phyloP scores from a whole-genome alignment of 2,888 invertebrate genomes.

The Cheilosia vulpina region DNA sequence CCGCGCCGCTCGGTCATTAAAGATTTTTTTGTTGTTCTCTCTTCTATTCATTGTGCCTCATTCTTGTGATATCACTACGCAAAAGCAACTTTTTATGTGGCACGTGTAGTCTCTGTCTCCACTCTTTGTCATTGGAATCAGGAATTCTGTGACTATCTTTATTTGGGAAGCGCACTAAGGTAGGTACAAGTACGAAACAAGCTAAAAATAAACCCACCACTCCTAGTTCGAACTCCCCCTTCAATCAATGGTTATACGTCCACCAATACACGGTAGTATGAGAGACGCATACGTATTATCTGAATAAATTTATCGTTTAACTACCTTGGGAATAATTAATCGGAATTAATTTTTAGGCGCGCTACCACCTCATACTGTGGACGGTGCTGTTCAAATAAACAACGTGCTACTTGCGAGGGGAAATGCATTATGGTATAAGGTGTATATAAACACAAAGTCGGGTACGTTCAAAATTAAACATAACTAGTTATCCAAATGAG shows the following conservation, averaged over 20 bases:
- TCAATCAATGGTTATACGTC: background rate
- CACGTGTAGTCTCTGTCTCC: conserved; percentile 40
- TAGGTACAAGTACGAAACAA: background rate
- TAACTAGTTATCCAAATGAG: conserved; percentile 38
- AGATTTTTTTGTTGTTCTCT: conserved; percentile 12
- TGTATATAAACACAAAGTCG: conserved; percentile 19
- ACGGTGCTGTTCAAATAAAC: conserved; percentile 40
- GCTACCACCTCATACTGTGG: conserved; percentile 25
- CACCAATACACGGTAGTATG: background rate
- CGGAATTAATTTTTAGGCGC: conserved; percentile 48
- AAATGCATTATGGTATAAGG: conserved; percentile 26
- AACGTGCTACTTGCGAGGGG: conserved; percentile 11
- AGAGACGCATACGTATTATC: conserved; percentile 13
- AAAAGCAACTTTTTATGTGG: conserved; percentile 14
- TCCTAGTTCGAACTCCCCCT: conserved; percentile 24
- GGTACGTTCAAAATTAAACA: conserved; percentile 16
- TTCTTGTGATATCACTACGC: conserved; percentile 19
- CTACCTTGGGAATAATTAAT: conserved; percentile 73
- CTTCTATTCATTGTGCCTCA: conserved; percentile 9
- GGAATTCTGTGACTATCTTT: conserved; percentile 34
- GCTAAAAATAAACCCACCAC: conserved; percentile 7
- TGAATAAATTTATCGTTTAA: conserved; percentile 53
- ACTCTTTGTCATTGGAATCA: conserved; percentile 20
- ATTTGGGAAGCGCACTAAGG: conserved; percentile 24
- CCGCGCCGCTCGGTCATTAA: conserved; percentile 27